Base-by-base conservation (phyloP, 2,888 invertebrate genomes). In the Archips crataeganus region DNA sequence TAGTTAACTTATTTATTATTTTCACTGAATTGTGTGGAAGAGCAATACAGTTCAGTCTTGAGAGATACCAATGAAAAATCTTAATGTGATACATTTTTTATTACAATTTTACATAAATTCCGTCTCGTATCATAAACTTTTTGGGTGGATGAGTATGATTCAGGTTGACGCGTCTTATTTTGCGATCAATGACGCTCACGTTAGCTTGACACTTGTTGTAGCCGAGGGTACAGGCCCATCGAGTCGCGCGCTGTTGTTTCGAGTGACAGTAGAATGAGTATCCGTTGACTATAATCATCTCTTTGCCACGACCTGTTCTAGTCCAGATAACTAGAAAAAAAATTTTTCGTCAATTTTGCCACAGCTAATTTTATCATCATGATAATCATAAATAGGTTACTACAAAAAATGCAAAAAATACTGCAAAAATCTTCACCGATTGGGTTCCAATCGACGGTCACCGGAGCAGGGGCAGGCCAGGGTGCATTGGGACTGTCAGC, bases 301-400 rank as follows among this genome's bases (percentile, higher is more conserved):
- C 54, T 23, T 54, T 54, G 8, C 54, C 54, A 23, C 23, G 15
- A 1, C 5, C 9, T 2, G 6, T 54, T 6, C 54, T 15, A 23
- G 54, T 54, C 54, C 54, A 54, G 8, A 54, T 23, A 11, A 62
- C 70, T 70, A 39, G 42, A 51, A 54, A 70, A 15, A 54, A 15
- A 54, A 15, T n/a, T 4, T 13, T 49, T 54, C 2, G 15, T 15
- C 6, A 15, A 15, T 13, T 51, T 6, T 51, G 13, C n/a, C 3
- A n/a, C n/a, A 13, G 3, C 13, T 23, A 23, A 23, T 23, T 23
- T 23, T 23, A 23, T 23, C 23, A 23, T 23, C 23, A 23, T 23
- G 1, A 23, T 23, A 23, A 23, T n/a, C n/a, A n/a, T n/a, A n/a
- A 23, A 23, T 23, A 23, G 23, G 23, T 23, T 23, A 23, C 23